Evolutionary conservation across 2,888 invertebrate species (phyloP).

Genomic region (Caenorhabditis parvicauda): DNA sequence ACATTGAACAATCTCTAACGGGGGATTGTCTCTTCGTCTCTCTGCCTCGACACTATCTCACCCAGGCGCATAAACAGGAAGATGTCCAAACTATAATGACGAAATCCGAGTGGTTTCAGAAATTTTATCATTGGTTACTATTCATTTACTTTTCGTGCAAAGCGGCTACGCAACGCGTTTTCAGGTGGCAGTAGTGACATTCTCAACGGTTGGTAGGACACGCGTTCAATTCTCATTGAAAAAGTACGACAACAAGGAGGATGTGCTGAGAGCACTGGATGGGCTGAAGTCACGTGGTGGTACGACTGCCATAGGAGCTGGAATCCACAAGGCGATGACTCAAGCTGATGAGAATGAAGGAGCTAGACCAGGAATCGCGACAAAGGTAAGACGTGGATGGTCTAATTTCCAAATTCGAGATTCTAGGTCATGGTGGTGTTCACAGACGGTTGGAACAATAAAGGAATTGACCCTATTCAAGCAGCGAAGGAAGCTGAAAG

Average conservation of each 20-base stretch:
- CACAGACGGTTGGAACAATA: slow-evolving; percentile 61
- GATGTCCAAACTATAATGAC: no score
- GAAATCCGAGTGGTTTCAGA: no score
- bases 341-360: slow-evolving; percentile 53
- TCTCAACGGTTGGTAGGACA: slow-evolving; percentile 54
- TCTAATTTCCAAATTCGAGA: background rate
- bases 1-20: no score
- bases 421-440: slow-evolving; percentile 55
- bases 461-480: slow-evolving; percentile 52
- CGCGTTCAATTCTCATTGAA: slow-evolving; percentile 54
- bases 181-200: slow-evolving; percentile 54
- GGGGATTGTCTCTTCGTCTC: no score
- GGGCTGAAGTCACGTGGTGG: slow-evolving; percentile 50
- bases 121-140: no score
- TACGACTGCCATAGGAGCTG: slow-evolving; percentile 58
- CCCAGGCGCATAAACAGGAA: no score
- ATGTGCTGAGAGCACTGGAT: slow-evolving; percentile 48
- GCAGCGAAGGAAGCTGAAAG: slow-evolving; percentile 42
- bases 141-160: no score
- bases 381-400: slow-evolving; percentile 25
- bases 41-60: no score
- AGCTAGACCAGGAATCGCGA: slow-evolving; percentile 57
- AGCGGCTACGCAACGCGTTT: no score
- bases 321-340: slow-evolving; percentile 52
- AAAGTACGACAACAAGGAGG: slow-evolving; percentile 41